Base-by-base conservation (phyloP, 2,888 invertebrate species). In the Spicauda simplicius region DNA sequence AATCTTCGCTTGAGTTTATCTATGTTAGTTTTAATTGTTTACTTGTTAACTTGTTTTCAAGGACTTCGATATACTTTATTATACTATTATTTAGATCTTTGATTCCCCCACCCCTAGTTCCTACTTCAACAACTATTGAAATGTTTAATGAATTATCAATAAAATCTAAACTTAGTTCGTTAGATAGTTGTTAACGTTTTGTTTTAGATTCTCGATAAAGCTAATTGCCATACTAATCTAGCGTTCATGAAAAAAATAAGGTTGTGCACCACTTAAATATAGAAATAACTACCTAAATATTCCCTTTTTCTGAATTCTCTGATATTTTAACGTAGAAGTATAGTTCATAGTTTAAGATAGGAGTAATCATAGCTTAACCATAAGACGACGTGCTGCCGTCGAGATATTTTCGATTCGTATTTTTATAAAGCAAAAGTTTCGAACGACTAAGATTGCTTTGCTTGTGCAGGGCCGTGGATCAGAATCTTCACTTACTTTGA, bases 371-470 rank as follows among this genome's bases (percentile, higher is more conserved):
- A 93, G 93, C 91, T 91, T 93, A 90, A 86, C 80, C 79, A 83
- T 90, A 88, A 91, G 88, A 85, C 84, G 91, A 86, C 88, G 82
- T 80, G 89, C 88, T 81, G 88, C 87, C 88, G 92, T 92, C 90
- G 82, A 89, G 81, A 90, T 91, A 92, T 91, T 93, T 92, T 92
- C 90, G 90, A 93, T 91, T 92, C 91, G 92, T 92, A 91, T 93
- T 92, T 93, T 92, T 91, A 91, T 91, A 91, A 90, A 89, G 88
- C 90, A 91, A 91, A 91, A 89, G 88, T 90, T 90, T 88, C 91
- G 92, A 92, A 91, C 84, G 92, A 89, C 80, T 81, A 82, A 79
- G 87, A 83, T 86, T 83, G 92, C 92, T 93, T 92, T 90, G 92
- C 92, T 93, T 93, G 87, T 83, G 90, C 91, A 86, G 91, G 90